These are phyloP conservation scores for Corydoras maculifer DNA, from an alignment of 2,113 vertebrate species.

Conservation along the genomic window DNA sequence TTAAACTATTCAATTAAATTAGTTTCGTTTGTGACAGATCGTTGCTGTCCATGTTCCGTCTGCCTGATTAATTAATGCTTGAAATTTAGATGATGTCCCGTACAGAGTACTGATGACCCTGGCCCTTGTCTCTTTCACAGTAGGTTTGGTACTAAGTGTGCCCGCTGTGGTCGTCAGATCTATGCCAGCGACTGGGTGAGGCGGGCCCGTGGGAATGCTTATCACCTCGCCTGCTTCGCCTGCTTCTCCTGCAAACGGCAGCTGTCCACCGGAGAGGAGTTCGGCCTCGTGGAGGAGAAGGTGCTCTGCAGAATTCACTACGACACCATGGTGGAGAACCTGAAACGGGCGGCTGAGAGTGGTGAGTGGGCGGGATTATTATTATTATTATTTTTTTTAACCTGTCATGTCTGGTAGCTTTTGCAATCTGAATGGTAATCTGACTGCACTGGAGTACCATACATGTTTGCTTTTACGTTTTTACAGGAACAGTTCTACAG, in stretches of 20 bases:
- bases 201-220: constrained; percentile 87
- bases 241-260: constrained; percentile 57
- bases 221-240: constrained; percentile 94
- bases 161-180: constrained; percentile 90
- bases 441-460: too few species aligned
- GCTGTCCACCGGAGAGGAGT: constrained; percentile 94
- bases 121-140: constrained; percentile 60
- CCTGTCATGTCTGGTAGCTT: too few species aligned
- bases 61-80: too few species aligned
- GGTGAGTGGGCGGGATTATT: constrained; percentile 61
- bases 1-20: too few species aligned
- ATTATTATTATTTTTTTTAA: too few species aligned
- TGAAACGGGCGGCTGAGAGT: constrained; percentile 88
- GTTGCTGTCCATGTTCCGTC: too few species aligned
- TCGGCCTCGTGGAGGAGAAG: constrained; percentile 94
- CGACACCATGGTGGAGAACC: constrained; percentile 97
- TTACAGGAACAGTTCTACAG: too few species aligned
- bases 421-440: too few species aligned
- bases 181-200: constrained; percentile 98
- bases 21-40: too few species aligned
- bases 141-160: constrained; percentile 97
- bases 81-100: too few species aligned
- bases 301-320: constrained; percentile 96
- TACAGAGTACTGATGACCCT: constrained; percentile 26
- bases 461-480: too few species aligned